phyloP scores from a whole-genome alignment of 64 coral and sea anemone genomes.

The Montipora efflorescens region DNA sequence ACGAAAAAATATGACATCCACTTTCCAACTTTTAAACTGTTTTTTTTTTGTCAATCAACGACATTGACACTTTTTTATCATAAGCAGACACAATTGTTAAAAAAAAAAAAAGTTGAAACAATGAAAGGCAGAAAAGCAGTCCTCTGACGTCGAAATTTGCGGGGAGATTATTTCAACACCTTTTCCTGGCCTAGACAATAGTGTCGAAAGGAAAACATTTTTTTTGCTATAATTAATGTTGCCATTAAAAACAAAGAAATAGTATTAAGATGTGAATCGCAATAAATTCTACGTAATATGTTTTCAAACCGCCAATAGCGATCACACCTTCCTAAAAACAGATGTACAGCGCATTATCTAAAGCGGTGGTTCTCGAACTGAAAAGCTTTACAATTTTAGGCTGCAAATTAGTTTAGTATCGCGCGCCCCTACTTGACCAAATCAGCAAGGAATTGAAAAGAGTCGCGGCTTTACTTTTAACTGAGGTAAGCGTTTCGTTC shows the following conservation, averaged over 20 bases:
- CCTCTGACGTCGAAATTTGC: neutral
- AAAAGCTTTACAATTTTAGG: neutral
- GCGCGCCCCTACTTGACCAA: neutral
- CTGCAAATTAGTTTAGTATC: slow-evolving; percentile 2
- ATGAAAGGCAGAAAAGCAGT: neutral
- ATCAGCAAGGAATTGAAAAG: neutral
- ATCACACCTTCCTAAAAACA: neutral
- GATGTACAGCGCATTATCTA: slow-evolving; percentile 25
- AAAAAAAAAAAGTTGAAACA: neutral
- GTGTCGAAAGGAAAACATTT: neutral
- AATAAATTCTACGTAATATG: neutral
- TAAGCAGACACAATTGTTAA: neutral
- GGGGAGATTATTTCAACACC: neutral
- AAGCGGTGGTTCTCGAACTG: neutral
- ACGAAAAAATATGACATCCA: too few relatives aligned
- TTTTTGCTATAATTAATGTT: neutral
- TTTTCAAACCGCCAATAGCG: slow-evolving; percentile 13
- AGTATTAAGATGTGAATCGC: slow-evolving; percentile 2
- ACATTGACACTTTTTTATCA: neutral
- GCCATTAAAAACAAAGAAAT: slow-evolving; percentile 1
- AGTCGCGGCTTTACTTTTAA: too few relatives aligned
- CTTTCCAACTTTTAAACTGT: too few relatives aligned
- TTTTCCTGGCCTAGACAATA: neutral
- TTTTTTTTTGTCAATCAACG: too few relatives aligned
- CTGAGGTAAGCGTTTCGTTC: slow-evolving; percentile 2